These are phyloP conservation scores for Zapus hudsonius DNA, from an alignment of 2,113 vertebrate species.

Conservation along the genomic window DNA sequence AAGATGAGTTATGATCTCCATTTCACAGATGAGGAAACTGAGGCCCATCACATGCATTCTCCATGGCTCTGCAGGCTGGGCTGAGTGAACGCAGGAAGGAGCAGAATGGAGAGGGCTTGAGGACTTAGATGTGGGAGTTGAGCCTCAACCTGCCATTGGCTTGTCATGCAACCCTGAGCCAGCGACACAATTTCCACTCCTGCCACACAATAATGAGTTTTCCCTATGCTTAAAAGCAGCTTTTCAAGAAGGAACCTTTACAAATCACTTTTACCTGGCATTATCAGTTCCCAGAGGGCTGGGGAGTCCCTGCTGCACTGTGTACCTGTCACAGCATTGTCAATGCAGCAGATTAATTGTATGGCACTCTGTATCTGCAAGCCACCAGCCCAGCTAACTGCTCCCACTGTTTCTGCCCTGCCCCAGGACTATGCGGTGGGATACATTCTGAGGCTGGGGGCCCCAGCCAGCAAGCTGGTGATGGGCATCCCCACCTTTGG, in stretches of 20 bases:
- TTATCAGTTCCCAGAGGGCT: not conserved
- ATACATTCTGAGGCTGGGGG: conserved; percentile 80
- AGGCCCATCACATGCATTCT: not conserved
- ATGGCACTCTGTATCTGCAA: fast-evolving
- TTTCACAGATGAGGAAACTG: not conserved
- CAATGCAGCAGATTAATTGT: not conserved
- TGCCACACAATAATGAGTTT: not conserved
- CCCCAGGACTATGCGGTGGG: conserved; percentile 84
- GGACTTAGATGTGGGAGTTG: not conserved
- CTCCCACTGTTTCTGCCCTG: not conserved
- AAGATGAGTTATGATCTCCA: not conserved
- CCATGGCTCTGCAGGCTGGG: not conserved
- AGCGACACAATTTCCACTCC: not conserved
- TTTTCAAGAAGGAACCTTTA: not conserved
- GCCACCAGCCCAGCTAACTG: not conserved
- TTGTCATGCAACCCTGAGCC: not conserved
- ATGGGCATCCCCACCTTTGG: conserved; percentile 88
- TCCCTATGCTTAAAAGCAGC: not conserved
- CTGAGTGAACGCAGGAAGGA: too few species aligned
- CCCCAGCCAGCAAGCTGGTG: conserved; percentile 85
- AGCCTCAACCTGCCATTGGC: not conserved
- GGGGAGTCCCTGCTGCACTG: fast-evolving
- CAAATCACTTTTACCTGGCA: not conserved
- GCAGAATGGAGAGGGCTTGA: not conserved
- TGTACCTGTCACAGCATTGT: not conserved